phyloP scores from a whole-genome alignment of 2,113 vertebrate species.

The Etheostoma spectabile region DNA sequence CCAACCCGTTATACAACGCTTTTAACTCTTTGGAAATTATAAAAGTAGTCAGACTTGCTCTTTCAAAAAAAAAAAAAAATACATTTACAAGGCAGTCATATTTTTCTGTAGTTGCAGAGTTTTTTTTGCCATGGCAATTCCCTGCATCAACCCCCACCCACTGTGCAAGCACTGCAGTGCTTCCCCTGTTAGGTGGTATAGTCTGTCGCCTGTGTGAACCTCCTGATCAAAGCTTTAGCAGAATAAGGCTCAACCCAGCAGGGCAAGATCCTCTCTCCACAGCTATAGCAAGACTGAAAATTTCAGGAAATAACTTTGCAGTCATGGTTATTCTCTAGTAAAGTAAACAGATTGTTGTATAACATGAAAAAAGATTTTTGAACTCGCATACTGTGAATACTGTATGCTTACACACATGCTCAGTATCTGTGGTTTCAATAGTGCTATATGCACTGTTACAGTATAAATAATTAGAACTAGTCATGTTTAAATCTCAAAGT shows the following conservation, averaged over 20 bases:
- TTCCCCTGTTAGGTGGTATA: conserved; percentile 56
- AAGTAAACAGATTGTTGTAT: background rate
- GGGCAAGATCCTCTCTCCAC: conserved; percentile 43
- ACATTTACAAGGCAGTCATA: background rate
- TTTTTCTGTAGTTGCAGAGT: conserved; percentile 36
- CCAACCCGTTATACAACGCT: no score
- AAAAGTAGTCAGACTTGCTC: background rate
- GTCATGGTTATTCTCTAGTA: background rate
- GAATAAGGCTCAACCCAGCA: conserved; percentile 67
- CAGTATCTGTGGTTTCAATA: background rate
- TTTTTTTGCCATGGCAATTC: conserved; percentile 44
- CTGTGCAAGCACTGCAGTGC: conserved; percentile 60
- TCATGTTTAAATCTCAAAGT: background rate
- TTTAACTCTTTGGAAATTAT: background rate
- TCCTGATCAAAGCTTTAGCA: conserved; percentile 77
- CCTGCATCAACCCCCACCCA: conserved; percentile 48
- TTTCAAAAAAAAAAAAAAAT: conserved; percentile 16
- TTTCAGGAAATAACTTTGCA: conserved; percentile 20
- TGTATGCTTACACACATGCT: background rate
- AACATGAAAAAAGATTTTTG: background rate
- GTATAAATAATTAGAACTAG: background rate
- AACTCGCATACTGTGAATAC: background rate
- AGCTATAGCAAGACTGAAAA: conserved; percentile 33
- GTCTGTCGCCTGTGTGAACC: conserved; percentile 62
- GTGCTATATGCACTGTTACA: background rate